phyloP scores from a whole-genome alignment of 2,888 invertebrate species.

The Ctenicera cuprea region DNA sequence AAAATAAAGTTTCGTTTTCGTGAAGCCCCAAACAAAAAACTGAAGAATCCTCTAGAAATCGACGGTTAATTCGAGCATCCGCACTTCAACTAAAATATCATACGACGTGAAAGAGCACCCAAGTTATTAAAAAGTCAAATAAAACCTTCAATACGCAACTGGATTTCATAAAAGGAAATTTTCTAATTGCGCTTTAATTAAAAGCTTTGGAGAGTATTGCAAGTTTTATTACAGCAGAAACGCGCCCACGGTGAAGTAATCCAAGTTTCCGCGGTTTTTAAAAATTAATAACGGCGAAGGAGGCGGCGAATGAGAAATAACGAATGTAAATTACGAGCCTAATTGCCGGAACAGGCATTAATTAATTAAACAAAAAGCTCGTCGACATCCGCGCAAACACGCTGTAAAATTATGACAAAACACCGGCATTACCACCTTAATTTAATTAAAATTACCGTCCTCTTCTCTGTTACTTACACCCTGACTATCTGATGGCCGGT shows the following conservation, averaged over 20 bases:
- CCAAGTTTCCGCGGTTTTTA: constrained; percentile 54
- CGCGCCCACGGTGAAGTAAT: constrained; percentile 44
- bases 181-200: constrained; percentile 44
- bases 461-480: constrained; percentile 59
- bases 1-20: neutral
- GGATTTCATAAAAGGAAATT: constrained; percentile 27
- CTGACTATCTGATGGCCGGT: constrained; percentile 59
- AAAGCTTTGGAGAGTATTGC: constrained; percentile 24
- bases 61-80: constrained; percentile 1
- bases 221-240: constrained; percentile 45
- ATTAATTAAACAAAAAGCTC: constrained; percentile 70
- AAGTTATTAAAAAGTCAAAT: constrained; percentile 12
- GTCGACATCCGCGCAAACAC: constrained; percentile 67
- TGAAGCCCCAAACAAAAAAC: neutral
- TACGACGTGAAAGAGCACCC: neutral
- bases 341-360: constrained; percentile 70
- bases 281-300: constrained; percentile 63
- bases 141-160: constrained; percentile 8
- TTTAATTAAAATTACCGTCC: constrained; percentile 62
- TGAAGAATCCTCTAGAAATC: neutral
- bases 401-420: constrained; percentile 69
- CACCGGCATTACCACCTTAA: constrained; percentile 65
- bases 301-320: constrained; percentile 59
- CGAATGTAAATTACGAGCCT: constrained; percentile 57
- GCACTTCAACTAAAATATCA: neutral